Evolutionary conservation across 2,888 invertebrate genomes (phyloP).

Genomic region (Laspeyria flexula): DNA sequence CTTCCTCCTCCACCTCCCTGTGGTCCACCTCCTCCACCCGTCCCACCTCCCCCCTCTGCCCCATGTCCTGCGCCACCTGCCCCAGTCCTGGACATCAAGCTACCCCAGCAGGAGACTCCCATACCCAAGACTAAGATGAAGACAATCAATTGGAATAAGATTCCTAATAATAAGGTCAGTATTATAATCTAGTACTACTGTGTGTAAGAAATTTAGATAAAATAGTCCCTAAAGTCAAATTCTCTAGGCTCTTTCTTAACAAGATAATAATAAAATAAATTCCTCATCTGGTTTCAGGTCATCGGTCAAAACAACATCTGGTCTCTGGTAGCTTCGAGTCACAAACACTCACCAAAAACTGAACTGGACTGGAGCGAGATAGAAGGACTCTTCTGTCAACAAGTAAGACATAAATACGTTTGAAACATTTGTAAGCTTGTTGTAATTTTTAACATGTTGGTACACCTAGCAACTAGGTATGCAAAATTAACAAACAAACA

Average conservation of each 20-base stretch:
- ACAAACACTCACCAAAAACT: conserved; percentile 93
- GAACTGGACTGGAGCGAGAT: conserved; percentile 97
- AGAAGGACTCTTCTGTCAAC: conserved; percentile 97
- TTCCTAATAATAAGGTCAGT: conserved; percentile 93
- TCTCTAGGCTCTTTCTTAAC: no score
- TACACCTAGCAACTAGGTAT: no score
- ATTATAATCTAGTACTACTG: no score
- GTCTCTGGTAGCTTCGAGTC: conserved; percentile 94
- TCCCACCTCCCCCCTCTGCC: conserved; percentile 68
- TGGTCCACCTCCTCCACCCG: conserved; percentile 67
- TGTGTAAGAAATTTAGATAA: no score
- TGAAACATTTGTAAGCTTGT: no score
- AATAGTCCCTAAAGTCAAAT: no score
- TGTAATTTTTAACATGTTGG: no score
- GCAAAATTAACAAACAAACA: no score
- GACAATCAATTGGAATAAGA: conserved; percentile 99
- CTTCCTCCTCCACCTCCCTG: conserved; percentile 66
- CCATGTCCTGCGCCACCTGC: conserved; percentile 77
- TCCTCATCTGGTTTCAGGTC: conserved; percentile 89
- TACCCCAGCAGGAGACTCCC: conserved; percentile 97
- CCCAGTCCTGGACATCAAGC: conserved; percentile 76
- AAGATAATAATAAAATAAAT: no score
- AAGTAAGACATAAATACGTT: no score
- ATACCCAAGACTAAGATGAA: conserved; percentile 98
- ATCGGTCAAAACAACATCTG: conserved; percentile 97